These are phyloP conservation scores for Hiodon alosoides DNA, from an alignment of 2,113 vertebrate genomes.

Conservation along the genomic window DNA sequence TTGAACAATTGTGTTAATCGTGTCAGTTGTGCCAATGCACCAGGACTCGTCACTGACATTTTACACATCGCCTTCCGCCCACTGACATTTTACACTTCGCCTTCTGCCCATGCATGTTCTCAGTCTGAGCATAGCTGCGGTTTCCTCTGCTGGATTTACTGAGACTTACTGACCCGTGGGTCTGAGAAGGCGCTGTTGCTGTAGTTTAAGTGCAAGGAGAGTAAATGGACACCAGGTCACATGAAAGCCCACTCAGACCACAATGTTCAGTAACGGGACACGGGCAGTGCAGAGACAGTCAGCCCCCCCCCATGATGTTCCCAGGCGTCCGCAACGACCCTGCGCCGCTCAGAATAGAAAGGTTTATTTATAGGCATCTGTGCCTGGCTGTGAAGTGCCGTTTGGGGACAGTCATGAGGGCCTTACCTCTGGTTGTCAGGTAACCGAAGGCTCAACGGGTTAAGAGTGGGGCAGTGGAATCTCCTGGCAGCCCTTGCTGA, in stretches of 20 bases:
- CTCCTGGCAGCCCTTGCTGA: no score
- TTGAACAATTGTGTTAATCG: neutral
- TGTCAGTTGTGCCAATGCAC: no score
- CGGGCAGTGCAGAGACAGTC: slow-evolving; percentile 49
- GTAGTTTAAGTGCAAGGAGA: neutral
- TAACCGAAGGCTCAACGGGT: neutral
- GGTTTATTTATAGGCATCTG: slow-evolving; percentile 33
- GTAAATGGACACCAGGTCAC: slow-evolving; percentile 40
- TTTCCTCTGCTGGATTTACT: no score
- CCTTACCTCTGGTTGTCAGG: neutral
- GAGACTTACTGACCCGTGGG: neutral
- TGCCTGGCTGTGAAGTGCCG: slow-evolving; percentile 5
- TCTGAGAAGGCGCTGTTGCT: neutral
- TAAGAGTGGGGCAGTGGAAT: no score
- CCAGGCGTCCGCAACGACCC: slow-evolving; percentile 36
- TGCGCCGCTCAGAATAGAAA: slow-evolving; percentile 27
- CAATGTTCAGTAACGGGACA: slow-evolving; percentile 40
- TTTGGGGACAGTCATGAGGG: neutral
- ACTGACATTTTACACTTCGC: no score
- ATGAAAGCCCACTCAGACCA: slow-evolving; percentile 48
- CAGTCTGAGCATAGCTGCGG: no score
- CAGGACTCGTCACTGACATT: no score
- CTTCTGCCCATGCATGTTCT: no score
- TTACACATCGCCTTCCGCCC: no score
- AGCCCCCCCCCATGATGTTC: slow-evolving; percentile 43